Evolutionary conservation across 2,797 vertebrate genomes (phyloP).

Genomic region (Spinus pinus): DNA sequence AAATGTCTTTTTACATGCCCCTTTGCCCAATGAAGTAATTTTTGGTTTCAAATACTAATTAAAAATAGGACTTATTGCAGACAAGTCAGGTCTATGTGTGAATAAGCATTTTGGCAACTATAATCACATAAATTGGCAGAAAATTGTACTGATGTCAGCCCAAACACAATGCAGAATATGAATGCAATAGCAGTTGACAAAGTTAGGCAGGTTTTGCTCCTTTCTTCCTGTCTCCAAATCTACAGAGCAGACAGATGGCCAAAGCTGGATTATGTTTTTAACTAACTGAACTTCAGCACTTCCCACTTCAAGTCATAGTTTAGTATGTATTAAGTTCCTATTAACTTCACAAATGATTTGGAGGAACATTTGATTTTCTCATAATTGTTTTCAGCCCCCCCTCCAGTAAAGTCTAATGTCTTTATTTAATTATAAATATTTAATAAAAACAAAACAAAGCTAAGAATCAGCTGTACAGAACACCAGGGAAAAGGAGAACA

Average conservation of each 20-base stretch:
- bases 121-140: background rate
- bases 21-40: background rate
- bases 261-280: background rate
- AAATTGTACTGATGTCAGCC: background rate
- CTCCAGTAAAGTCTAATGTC: background rate
- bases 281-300: background rate
- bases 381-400: background rate
- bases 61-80: background rate
- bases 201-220: background rate
- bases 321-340: background rate
- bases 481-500: accelerated
- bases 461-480: background rate
- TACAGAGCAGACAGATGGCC: background rate
- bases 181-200: background rate
- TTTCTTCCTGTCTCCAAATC: background rate
- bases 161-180: background rate
- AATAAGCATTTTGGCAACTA: background rate
- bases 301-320: background rate
- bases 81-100: background rate
- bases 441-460: background rate
- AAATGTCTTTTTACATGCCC: background rate
- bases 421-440: background rate
- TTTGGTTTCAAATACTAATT: background rate
- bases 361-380: background rate
- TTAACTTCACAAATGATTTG: background rate